Evolutionary conservation across 1,140 invertebrate species (phyloP).

Genomic region (Penaeus indicus): DNA sequence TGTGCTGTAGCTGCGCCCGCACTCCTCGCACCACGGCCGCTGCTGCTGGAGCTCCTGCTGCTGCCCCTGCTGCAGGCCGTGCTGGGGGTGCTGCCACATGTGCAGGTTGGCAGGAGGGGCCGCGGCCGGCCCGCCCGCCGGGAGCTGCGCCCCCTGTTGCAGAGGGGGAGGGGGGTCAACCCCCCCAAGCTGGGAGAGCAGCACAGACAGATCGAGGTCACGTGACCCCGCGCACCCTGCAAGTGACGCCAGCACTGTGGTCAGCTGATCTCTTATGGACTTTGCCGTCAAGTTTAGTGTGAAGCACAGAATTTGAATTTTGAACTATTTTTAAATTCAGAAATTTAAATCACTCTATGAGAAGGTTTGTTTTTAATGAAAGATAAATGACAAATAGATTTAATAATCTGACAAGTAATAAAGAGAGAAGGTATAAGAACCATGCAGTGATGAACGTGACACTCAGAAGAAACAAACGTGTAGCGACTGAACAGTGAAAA

Average conservation of each 20-base stretch:
- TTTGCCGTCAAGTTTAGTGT: constrained; percentile 63
- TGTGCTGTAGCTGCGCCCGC: constrained; percentile 60
- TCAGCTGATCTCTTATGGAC: constrained; percentile 63
- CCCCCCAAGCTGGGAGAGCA: constrained; percentile 56
- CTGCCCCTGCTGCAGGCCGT: constrained; percentile 29
- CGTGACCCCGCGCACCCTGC: constrained; percentile 63
- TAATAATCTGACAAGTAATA: constrained; percentile 51
- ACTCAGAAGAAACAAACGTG: constrained; percentile 59
- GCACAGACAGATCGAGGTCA: constrained; percentile 61
- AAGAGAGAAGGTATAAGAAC: constrained; percentile 48
- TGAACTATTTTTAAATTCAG: background rate
- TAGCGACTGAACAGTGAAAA: constrained; percentile 60
- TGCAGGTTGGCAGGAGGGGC: constrained; percentile 33
- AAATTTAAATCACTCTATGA: background rate
- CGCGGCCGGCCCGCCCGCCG: constrained; percentile 24
- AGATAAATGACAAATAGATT: constrained; percentile 13
- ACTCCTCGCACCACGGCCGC: constrained; percentile 58
- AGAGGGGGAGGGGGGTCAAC: constrained; percentile 42
- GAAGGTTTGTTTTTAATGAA: background rate
- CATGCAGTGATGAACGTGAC: constrained; percentile 62
- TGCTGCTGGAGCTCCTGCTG: constrained; percentile 50
- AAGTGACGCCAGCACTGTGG: constrained; percentile 64
- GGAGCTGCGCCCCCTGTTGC: constrained; percentile 53
- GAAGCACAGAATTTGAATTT: constrained; percentile 49
- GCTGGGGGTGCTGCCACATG: constrained; percentile 51